phyloP scores from a whole-genome alignment of 2,888 invertebrate species.

The Caenorhabditis afra region DNA sequence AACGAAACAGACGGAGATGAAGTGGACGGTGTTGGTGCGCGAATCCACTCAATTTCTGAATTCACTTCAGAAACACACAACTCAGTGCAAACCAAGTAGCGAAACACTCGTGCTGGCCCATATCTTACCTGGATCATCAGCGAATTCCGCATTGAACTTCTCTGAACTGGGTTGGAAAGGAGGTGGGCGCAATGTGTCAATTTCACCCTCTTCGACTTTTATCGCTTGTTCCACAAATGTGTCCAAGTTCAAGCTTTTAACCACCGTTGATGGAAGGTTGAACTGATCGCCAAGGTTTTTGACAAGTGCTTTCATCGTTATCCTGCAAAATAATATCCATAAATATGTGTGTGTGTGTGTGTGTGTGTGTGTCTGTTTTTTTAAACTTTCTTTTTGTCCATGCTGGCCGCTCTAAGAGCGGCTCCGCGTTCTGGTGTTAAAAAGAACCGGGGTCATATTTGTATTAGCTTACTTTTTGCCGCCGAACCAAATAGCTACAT shows the following conservation, averaged over 20 bases:
- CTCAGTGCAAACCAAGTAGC: neutral
- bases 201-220: conserved; percentile 78
- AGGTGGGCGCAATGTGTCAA: conserved; percentile 77
- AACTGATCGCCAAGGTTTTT: conserved; percentile 79
- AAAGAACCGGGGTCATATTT: too few relatives aligned
- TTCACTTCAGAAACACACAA: conserved; percentile 30
- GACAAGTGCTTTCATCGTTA: conserved; percentile 78
- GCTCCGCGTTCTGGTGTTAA: too few relatives aligned
- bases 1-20: conserved; percentile 68
- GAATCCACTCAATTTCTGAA: conserved; percentile 71
- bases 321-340: conserved; percentile 57
- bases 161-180: conserved; percentile 73
- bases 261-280: conserved; percentile 75
- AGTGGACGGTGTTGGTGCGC: conserved; percentile 67
- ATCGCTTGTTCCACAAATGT: conserved; percentile 79
- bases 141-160: conserved; percentile 52
- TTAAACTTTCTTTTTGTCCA: too few relatives aligned
- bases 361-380: too few relatives aligned
- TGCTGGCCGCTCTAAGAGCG: too few relatives aligned
- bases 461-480: conserved; percentile 72
- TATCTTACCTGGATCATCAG: conserved; percentile 53
- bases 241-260: conserved; percentile 75
- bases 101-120: neutral
- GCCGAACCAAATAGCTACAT: conserved; percentile 79
- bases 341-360: too few relatives aligned